Base-by-base conservation (phyloP, 2,888 invertebrate species). In the Leptogaster cylindrica region DNA sequence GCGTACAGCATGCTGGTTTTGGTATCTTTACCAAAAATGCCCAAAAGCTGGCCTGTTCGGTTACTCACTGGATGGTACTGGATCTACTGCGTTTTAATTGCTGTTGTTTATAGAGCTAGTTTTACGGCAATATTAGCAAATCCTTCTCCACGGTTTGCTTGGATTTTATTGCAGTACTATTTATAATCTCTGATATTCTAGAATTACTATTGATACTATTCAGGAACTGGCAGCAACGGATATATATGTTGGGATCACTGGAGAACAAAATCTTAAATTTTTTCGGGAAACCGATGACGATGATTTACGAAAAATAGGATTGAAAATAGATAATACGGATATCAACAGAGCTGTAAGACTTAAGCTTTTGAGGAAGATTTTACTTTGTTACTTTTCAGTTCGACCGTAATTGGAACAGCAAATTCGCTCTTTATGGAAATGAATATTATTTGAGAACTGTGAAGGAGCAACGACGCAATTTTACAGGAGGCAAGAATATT, bases 21-120 rank as follows among this genome's bases (percentile, higher is more conserved):
- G 70, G 89, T 93, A 23, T 89, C 92, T 0, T 76, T 93, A 66
- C 92, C 93, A 0, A 87, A 86, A 74, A 82, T 92, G 72, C 92
- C 93, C 0, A 84, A 85, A 12, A 90, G 89, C 12, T 93, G 93
- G 92, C 89, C 93, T 0, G 82, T 93, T 41, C 83, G 93, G 31
- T 82, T 93, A 25, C 82, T 93, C 10, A 92, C 92, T 1, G 93
- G 93, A 0, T 93, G 92, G 89, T 93, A 92, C 80, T 93, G 92
- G 92, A 78, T 93, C 1, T 94, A 92, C 76, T 91, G 91, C 75
- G 87, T 92, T 69, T 82, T 93, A 2, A 84, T 93, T 3, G 89
- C 90, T 0, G 91, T 92, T 0, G 86, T 90, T 0, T 94, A 94
- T 77, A 82, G 89, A 74, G 93, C 93, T 0, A 92, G 92, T 73